These are phyloP conservation scores for Lasiommata megera DNA, from an alignment of 2,888 invertebrate species.

Conservation along the genomic window DNA sequence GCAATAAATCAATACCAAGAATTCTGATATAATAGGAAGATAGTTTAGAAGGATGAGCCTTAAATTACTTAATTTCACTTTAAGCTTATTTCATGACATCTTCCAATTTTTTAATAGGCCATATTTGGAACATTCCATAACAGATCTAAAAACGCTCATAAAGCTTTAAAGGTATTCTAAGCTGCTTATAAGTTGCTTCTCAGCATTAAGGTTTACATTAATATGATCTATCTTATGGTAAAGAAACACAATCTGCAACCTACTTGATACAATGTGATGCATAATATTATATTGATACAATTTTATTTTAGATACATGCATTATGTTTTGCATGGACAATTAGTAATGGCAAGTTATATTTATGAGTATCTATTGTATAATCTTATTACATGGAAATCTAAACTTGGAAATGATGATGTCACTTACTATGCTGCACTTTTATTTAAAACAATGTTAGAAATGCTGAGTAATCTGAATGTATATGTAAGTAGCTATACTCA, in stretches of 20 bases:
- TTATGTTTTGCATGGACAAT: conserved; percentile 13
- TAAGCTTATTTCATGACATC: conserved; percentile 5
- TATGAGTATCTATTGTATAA: conserved; percentile 3
- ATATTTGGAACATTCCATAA: conserved; percentile 14
- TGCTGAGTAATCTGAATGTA: conserved; percentile 38
- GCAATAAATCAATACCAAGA: background rate
- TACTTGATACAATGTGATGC: background rate
- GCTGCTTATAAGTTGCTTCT: conserved; percentile 14
- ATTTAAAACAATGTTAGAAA: conserved; percentile 35
- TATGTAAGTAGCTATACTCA: conserved; percentile 27
- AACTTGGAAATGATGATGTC: conserved; percentile 16
- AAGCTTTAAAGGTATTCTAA: background rate
- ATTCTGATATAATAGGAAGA: background rate
- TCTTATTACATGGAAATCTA: conserved; percentile 10
- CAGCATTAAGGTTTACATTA: conserved; percentile 16
- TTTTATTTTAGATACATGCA: background rate
- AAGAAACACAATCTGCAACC: conserved; percentile 3
- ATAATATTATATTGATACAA: background rate
- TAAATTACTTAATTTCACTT: background rate
- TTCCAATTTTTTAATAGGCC: conserved; percentile 22
- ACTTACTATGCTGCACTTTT: conserved; percentile 16
- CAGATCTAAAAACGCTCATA: conserved; percentile 24
- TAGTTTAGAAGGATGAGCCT: conserved; percentile 9
- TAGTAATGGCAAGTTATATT: conserved; percentile 7
- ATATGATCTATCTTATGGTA: conserved; percentile 13